These are phyloP conservation scores for Drosophila subsilvestris DNA, from an alignment of 2,888 invertebrate species.

Conservation along the genomic window DNA sequence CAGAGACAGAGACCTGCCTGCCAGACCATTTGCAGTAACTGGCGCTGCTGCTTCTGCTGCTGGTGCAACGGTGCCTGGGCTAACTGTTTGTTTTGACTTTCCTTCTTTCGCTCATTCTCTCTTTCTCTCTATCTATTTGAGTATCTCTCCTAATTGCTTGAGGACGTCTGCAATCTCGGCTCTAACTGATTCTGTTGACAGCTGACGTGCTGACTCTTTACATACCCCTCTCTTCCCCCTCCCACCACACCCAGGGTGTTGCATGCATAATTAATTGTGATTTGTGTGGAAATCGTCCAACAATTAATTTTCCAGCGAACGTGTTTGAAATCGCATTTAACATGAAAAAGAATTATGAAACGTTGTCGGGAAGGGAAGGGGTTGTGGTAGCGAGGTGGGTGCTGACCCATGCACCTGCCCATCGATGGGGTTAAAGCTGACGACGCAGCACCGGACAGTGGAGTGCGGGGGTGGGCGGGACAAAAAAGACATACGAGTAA, in stretches of 20 bases:
- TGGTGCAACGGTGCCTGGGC: conserved; percentile 47
- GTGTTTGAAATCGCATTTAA: conserved; percentile 61
- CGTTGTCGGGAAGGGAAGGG: not conserved
- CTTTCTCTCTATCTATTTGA: conserved; percentile 2
- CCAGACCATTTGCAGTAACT: conserved; percentile 76
- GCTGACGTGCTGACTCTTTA: not conserved
- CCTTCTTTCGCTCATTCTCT: conserved; percentile 24
- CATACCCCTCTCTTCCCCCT: not conserved
- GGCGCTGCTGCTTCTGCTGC: conserved; percentile 49
- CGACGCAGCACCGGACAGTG: conserved; percentile 52
- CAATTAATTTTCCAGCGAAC: conserved; percentile 63
- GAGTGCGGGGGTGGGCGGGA: conserved; percentile 5
- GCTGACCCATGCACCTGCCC: not conserved
- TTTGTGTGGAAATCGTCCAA: conserved; percentile 51
- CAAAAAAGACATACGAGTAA: not conserved
- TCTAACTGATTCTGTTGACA: conserved; percentile 1
- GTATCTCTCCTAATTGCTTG: conserved; percentile 38
- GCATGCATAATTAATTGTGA: conserved; percentile 68
- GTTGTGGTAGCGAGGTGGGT: not conserved
- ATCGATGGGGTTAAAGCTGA: conserved; percentile 54
- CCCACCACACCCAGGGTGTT: not conserved
- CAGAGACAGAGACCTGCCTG: conserved; percentile 48
- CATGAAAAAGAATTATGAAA: conserved; percentile 51
- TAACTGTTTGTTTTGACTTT: conserved; percentile 60
- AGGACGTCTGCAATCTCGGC: conserved; percentile 23